Percentiles rank a stretch among this genome's conserved stretches.
These are phyloP conservation scores for Acronicta alni DNA, from an alignment of 2,888 invertebrate genomes.

Conservation along the genomic window DNA sequence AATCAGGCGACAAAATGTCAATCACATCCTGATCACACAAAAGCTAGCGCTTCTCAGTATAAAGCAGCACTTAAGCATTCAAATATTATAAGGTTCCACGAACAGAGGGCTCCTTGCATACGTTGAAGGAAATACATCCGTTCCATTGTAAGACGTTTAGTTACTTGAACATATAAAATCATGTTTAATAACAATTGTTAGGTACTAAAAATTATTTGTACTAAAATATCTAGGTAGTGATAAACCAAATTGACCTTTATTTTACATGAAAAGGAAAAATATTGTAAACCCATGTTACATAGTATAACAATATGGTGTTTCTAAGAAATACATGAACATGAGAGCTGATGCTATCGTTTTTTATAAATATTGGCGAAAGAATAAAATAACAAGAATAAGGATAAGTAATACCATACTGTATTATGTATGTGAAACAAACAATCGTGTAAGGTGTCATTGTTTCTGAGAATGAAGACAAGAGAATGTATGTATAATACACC, in stretches of 20 bases:
- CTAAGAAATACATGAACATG: conserved; percentile 1
- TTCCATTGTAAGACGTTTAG: conserved; percentile 63
- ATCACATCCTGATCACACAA: conserved; percentile 33
- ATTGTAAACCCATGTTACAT: not conserved
- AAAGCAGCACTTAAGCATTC: conserved; percentile 45
- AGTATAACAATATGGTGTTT: not conserved
- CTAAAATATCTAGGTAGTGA: too few species aligned
- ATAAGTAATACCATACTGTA: conserved; percentile 22
- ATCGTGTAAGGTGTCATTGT: conserved; percentile 13
- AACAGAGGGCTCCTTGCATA: conserved; percentile 48
- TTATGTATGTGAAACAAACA: conserved; percentile 10
- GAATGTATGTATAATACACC: conserved; percentile 1
- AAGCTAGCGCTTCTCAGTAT: conserved; percentile 44
- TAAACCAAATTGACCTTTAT: too few species aligned
- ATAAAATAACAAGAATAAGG: conserved; percentile 23
- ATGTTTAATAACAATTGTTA: not conserved
- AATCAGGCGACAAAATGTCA: conserved; percentile 9
- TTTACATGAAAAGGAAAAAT: too few species aligned
- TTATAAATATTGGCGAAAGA: conserved; percentile 5
- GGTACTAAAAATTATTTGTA: too few species aligned
- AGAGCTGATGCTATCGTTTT: not conserved
- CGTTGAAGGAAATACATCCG: conserved; percentile 74
- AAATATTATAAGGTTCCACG: conserved; percentile 58
- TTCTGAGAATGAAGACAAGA: conserved; percentile 18
- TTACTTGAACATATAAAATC: conserved; percentile 50